Conservation (phyloP, 2,113 vertebrate genomes). For the Neopipo cinnamomea region DNA sequence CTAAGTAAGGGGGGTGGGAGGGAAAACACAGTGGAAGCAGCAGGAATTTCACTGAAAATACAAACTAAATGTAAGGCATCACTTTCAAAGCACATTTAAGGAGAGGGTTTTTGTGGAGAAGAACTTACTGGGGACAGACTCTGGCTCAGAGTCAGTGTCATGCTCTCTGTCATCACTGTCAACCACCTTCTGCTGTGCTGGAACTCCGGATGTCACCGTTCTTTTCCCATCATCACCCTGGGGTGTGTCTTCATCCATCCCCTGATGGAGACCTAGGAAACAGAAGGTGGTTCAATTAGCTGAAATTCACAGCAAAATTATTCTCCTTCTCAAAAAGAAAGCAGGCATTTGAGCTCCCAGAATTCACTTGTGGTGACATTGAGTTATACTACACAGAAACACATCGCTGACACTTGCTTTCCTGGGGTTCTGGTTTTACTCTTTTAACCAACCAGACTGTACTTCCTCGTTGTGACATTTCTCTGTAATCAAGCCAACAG, state of each 20-base stretch:
- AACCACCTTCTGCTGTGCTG: background rate
- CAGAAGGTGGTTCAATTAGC: background rate
- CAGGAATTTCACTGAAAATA: background rate
- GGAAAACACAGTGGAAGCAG: background rate
- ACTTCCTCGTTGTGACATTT: background rate
- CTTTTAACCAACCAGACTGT: background rate
- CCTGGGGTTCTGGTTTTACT: background rate
- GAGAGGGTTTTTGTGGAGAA: background rate
- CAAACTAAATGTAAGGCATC: background rate
- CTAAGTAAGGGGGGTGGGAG: background rate
- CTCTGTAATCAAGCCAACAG: background rate
- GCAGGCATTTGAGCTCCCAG: background rate
- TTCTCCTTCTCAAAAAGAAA: background rate
- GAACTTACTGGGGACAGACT: constrained; percentile 39
- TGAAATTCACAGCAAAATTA: background rate
- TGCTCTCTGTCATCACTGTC: constrained; percentile 15
- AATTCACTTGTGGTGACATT: background rate
- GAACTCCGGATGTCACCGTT: constrained; percentile 16
- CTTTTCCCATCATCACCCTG: background rate
- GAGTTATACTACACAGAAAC: background rate
- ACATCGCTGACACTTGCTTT: background rate
- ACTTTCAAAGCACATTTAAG: background rate
- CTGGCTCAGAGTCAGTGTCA: constrained; percentile 17
- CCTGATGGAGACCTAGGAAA: constrained; percentile 74
- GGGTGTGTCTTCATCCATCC: constrained; percentile 47